Percentiles rank a stretch among this genome's conserved stretches.
Evolutionary conservation across 2,797 vertebrate genomes (phyloP).

Genomic region (Acridotheres tristis): DNA sequence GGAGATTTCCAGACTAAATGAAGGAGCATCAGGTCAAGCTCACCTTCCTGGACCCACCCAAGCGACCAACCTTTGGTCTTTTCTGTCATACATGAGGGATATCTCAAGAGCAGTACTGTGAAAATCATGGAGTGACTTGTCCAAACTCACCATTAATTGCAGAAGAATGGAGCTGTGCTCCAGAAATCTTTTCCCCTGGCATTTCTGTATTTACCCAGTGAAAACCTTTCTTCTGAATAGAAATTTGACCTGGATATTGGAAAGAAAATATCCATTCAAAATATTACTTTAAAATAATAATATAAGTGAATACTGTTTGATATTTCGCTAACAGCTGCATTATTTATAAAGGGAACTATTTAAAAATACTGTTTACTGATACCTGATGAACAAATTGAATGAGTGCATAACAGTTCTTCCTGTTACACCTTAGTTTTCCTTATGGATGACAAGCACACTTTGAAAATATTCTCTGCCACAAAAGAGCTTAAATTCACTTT

Average conservation of each 20-base stretch:
- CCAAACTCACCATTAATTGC: slow-evolving; percentile 62
- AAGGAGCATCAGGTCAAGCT: background rate
- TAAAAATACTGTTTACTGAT: background rate
- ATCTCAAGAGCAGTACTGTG: background rate
- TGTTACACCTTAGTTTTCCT: background rate
- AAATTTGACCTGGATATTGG: slow-evolving; percentile 50
- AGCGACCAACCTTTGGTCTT: background rate
- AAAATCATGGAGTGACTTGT: background rate
- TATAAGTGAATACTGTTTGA: background rate
- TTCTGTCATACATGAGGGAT: background rate
- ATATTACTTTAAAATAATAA: background rate
- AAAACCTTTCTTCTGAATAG: slow-evolving; percentile 19
- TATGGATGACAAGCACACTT: background rate
- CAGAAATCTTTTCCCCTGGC: slow-evolving; percentile 11
- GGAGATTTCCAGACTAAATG: background rate
- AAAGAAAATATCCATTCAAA: slow-evolving; percentile 3
- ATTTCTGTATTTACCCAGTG: slow-evolving; percentile 34
- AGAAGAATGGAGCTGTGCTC: slow-evolving; percentile 24
- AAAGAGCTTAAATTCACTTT: background rate
- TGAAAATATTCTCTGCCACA: background rate
- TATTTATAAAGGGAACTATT: background rate
- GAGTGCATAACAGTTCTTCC: background rate
- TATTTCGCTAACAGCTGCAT: background rate
- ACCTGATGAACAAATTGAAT: background rate
- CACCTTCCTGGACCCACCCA: background rate